phyloP scores from a whole-genome alignment of 2,888 invertebrate genomes.

The Chrysomela aeneicollis region DNA sequence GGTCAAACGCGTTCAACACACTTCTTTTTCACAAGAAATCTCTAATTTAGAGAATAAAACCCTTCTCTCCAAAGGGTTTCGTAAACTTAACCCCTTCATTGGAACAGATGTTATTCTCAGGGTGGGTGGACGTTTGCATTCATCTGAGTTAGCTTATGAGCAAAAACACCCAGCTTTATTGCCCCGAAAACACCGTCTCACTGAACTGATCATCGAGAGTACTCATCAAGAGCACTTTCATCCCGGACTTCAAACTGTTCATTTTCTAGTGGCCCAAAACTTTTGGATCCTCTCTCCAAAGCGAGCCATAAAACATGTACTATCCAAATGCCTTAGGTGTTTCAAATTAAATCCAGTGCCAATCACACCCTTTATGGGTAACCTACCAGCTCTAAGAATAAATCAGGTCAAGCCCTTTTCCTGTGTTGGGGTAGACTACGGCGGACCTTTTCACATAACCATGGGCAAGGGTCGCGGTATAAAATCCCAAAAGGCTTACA shows the following conservation, averaged over 20 bases:
- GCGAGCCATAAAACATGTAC: no score
- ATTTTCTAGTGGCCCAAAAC: neutral
- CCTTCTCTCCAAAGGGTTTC: no score
- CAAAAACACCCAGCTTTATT: constrained; percentile 1
- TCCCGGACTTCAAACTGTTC: neutral
- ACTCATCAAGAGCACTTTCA: neutral
- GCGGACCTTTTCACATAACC: neutral
- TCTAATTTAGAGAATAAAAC: no score
- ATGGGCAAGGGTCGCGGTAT: no score
- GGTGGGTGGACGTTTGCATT: no score
- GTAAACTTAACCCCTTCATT: no score
- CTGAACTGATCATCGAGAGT: neutral
- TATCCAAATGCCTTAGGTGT: neutral
- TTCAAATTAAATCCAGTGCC: neutral
- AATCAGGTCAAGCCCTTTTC: neutral
- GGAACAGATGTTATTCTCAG: no score
- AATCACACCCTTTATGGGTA: neutral
- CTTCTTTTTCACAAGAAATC: no score
- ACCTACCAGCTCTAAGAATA: neutral
- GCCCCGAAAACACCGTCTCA: neutral
- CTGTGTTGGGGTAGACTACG: neutral
- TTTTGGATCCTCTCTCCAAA: constrained; percentile 4
- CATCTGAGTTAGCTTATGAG: no score
- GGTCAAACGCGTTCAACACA: no score
- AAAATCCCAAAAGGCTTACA: no score